Conservation (phyloP, 2,888 invertebrate species). For the Meghimatium bilineatum region DNA sequence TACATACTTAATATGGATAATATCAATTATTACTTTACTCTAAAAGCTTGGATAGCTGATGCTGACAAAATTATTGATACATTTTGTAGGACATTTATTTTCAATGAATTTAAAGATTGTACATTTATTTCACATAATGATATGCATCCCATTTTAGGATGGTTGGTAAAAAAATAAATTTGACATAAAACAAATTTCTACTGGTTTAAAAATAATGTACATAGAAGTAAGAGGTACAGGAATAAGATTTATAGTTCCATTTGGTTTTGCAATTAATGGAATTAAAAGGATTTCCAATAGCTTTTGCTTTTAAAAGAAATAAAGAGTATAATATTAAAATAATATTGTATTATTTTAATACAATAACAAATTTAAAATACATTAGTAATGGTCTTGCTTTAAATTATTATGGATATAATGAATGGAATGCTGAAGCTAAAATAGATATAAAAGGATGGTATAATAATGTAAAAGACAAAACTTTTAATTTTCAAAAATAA, state of each 20-base stretch:
- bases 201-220: conserved; percentile 15
- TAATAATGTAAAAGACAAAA: neutral
- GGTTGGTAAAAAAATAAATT: conserved; percentile 29
- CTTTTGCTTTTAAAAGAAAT: conserved; percentile 27
- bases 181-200: neutral
- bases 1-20: neutral
- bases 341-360: conserved; percentile 27
- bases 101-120: neutral
- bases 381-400: neutral
- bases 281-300: too few species aligned
- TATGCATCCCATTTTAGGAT: conserved; percentile 24
- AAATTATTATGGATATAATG: conserved; percentile 10
- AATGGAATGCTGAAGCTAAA: neutral
- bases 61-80: conserved; percentile 26
- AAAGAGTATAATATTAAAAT: conserved; percentile 14
- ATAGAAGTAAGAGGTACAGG: conserved; percentile 12
- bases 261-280: too few species aligned
- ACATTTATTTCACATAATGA: conserved; percentile 26
- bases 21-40: neutral
- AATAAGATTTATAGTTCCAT: conserved; percentile 23
- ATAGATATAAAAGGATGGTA: conserved; percentile 1
- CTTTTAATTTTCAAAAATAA: conserved; percentile 11
- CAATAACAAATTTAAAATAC: conserved; percentile 5
- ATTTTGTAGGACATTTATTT: conserved; percentile 25
- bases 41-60: neutral